phyloP scores from a whole-genome alignment of 2,113 vertebrate genomes.

The Apodemus speciosus region DNA sequence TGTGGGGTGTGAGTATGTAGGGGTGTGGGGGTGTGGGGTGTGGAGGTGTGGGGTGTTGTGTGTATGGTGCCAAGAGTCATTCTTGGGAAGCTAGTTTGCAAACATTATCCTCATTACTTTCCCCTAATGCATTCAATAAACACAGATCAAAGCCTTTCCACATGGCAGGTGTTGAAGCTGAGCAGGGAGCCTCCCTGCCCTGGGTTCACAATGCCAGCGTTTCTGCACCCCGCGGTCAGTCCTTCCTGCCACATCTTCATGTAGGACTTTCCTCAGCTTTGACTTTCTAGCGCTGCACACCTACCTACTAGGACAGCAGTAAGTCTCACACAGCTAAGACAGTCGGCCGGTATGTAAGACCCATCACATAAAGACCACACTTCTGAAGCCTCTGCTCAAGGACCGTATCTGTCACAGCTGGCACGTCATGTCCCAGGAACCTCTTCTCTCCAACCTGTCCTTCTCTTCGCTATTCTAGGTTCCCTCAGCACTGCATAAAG shows the following conservation, averaged over 20 bases:
- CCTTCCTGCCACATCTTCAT: not conserved
- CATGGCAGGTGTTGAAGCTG: not conserved
- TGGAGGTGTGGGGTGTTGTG: too few relatives aligned
- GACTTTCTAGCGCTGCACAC: not conserved
- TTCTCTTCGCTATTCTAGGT: not conserved
- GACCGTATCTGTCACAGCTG: not conserved
- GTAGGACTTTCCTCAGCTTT: not conserved
- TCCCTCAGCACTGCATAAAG: not conserved
- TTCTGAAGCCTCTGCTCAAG: not conserved
- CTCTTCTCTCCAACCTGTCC: not conserved
- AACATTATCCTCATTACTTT: not conserved
- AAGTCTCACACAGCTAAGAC: not conserved
- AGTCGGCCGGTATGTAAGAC: not conserved
- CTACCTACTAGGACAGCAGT: not conserved
- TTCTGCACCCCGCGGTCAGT: not conserved
- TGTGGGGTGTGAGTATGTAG: too few relatives aligned
- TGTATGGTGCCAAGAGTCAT: not conserved
- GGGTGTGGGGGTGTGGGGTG: too few relatives aligned
- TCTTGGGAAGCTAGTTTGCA: not conserved
- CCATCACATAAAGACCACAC: not conserved
- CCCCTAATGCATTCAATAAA: not conserved
- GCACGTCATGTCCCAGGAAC: not conserved
- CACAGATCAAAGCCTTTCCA: not conserved
- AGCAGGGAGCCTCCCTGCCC: not conserved
- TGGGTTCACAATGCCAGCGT: too few relatives aligned